Evolutionary conservation across 2,113 vertebrate genomes (phyloP), one percentile per base, ranked within the genome.

Genomic region (Heterotilapia buettikoferi): DNA sequence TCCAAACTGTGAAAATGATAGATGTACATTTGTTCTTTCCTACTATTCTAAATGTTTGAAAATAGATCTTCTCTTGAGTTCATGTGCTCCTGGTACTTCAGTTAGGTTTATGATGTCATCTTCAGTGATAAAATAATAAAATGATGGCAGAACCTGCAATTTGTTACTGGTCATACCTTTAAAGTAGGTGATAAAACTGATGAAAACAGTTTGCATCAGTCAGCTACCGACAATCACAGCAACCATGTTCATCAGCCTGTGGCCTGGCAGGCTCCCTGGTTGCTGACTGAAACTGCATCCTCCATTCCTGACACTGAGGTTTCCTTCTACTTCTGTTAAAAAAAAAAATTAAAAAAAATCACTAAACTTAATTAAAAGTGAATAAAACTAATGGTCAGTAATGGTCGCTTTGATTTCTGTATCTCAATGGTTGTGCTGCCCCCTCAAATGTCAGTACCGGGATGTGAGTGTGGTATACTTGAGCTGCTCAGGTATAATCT

Each of bases 271-370:
- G 76, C 97, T 81, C 95, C 96, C 1, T 95, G 26, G 83, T 94
- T 96, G 83, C 95, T 96, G 79, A 91, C 91, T 0, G 93, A 94
- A 80, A 93, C 91, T 0, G 66, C 59, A 0, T 96, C 97, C 1
- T 96, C 92, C 86, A 81, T 95, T 4, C 94, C 96, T 2, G 94
- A 93, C 95, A 98, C 91, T 0, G 96, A 97, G 56, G 97, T 98
- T 59, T 98, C 98, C 0, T 73, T 14, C 2, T 95, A 97, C 13
- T 98, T 98, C 93, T 31, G 57, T 61, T 59, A 24, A 54, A 56
- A 53, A 14, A 4, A 0, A 0, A n/a, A n/a, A n/a, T n/a, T n/a
- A n/a, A n/a, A 21, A 26, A 16, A n/a, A 53, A 10, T 29, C 26
- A 31, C 26, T 59, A 33, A 33, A 61, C 9, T 10, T 61, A 61